These are phyloP conservation scores for Trematocara macrostoma DNA, from an alignment of 2,113 vertebrate species.

Conservation along the genomic window DNA sequence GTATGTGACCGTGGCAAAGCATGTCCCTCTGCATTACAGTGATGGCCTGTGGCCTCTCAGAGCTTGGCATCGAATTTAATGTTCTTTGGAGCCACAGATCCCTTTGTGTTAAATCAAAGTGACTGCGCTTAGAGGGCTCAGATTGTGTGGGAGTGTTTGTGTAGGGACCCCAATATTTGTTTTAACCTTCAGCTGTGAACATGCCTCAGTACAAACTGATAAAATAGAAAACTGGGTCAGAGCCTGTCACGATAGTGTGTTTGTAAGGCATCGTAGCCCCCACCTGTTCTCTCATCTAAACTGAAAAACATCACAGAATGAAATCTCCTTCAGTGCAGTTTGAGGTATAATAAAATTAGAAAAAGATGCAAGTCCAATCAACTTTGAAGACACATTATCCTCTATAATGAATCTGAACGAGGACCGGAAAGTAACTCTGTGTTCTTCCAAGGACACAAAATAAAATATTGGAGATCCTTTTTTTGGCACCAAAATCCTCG, in stretches of 20 bases:
- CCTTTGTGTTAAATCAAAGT: constrained; percentile 36
- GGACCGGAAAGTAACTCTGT: background rate
- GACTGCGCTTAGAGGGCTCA: constrained; percentile 17
- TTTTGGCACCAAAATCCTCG: background rate
- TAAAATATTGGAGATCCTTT: background rate
- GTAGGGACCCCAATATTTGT: background rate
- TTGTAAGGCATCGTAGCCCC: background rate
- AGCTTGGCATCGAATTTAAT: constrained; percentile 37
- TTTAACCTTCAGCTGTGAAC: constrained; percentile 18
- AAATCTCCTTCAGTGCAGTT: background rate
- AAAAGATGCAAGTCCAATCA: background rate
- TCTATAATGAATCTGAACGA: background rate
- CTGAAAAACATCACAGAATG: background rate
- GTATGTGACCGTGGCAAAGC: background rate
- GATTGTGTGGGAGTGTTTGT: constrained; percentile 9
- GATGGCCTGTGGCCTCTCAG: constrained; percentile 20
- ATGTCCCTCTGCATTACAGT: constrained; percentile 46
- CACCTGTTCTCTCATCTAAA: background rate
- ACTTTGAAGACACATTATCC: background rate
- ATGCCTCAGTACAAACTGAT: background rate
- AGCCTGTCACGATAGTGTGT: background rate
- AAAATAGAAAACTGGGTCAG: background rate
- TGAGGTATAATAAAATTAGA: background rate
- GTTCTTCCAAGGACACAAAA: background rate
- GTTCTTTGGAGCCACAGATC: constrained; percentile 37